These are phyloP conservation scores for Electrona antarctica DNA, from an alignment of 2,113 vertebrate genomes.

Conservation along the genomic window DNA sequence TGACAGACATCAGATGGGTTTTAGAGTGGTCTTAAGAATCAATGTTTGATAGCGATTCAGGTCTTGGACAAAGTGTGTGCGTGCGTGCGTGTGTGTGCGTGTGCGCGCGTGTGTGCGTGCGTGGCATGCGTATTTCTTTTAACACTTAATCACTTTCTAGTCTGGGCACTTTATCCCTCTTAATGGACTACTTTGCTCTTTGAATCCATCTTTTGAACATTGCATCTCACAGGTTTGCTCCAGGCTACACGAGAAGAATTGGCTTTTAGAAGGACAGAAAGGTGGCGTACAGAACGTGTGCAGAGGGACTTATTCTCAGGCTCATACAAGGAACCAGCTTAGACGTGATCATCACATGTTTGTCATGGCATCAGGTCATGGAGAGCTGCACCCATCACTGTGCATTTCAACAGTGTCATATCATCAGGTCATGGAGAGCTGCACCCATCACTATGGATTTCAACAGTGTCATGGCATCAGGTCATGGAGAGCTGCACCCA, in stretches of 20 bases:
- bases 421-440: no score
- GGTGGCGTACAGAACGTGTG: neutral
- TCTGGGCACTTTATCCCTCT: no score
- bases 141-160: no score
- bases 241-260: neutral
- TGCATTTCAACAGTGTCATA: conserved; percentile 67
- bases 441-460: no score
- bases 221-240: neutral
- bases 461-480: no score
- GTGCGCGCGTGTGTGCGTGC: neutral
- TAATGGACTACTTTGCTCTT: neutral
- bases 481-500: no score
- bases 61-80: neutral
- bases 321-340: neutral
- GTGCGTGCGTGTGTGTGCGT: neutral
- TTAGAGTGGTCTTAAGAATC: conserved; percentile 1
- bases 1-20: conserved; percentile 20
- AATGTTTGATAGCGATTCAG: conserved; percentile 16
- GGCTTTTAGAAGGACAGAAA: conserved; percentile 1
- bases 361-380: neutral
- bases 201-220: neutral
- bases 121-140: neutral
- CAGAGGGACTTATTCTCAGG: neutral
- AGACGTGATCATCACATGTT: neutral
- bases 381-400: conserved; percentile 3